Percentiles rank a stretch among this genome's conserved stretches.
phyloP scores from a whole-genome alignment of 1,140 invertebrate genomes.

The Neomicropteryx cornuta region DNA sequence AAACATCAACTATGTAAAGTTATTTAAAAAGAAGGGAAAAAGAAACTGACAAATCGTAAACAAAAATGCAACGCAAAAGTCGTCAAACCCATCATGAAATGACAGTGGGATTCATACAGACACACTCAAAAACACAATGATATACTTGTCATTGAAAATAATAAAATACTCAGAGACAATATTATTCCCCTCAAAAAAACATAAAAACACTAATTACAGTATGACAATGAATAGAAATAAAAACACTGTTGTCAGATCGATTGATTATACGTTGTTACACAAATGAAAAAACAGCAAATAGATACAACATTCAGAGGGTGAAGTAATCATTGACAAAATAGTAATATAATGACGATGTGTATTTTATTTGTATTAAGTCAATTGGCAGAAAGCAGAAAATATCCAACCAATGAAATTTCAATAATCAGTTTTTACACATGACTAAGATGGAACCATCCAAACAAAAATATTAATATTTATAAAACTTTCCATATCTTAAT shows the following conservation, averaged over 20 bases:
- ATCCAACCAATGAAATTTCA: no score
- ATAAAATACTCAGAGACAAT: neutral
- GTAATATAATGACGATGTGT: neutral
- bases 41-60: neutral
- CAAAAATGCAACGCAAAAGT: neutral
- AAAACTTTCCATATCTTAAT: no score
- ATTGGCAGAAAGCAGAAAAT: no score
- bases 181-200: neutral
- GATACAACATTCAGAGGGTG: neutral
- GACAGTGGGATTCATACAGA: neutral
- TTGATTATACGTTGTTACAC: neutral
- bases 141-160: neutral
- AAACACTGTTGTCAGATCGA: no score
- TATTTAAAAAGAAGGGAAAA: neutral
- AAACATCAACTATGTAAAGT: no score
- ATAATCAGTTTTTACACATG: no score
- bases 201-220: neutral
- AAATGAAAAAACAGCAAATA: neutral
- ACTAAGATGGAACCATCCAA: no score
- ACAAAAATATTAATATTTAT: no score
- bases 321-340: neutral
- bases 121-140: neutral
- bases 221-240: no score
- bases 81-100: neutral
- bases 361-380: no score